Evolutionary conservation across 1,140 invertebrate genomes (phyloP).

Genomic region (Papilio helenus): DNA sequence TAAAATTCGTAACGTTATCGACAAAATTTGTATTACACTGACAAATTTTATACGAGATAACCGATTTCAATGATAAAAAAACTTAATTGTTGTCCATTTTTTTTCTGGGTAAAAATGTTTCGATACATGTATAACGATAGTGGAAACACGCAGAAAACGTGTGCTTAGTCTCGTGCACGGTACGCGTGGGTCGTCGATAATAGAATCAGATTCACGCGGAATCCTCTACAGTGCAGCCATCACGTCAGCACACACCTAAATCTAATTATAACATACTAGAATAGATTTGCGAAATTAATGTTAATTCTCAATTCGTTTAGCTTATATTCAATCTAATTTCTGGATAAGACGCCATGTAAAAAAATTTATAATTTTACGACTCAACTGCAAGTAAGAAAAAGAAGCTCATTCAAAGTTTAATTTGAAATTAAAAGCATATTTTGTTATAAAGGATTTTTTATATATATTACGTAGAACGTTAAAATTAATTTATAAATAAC

Average conservation of each 20-base stretch:
- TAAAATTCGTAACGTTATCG: too few relatives aligned
- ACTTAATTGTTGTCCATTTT: too few relatives aligned
- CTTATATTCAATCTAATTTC: not conserved
- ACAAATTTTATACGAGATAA: too few relatives aligned
- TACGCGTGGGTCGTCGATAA: constrained; percentile 21
- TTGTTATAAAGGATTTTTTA: too few relatives aligned
- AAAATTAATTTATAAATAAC: too few relatives aligned
- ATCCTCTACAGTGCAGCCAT: constrained; percentile 29
- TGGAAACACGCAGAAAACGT: not conserved
- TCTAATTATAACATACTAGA: constrained; percentile 30
- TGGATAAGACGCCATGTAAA: too few relatives aligned
- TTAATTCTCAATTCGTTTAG: not conserved
- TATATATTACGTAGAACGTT: too few relatives aligned
- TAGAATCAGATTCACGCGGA: constrained; percentile 31
- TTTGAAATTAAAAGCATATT: too few relatives aligned
- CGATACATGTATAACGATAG: not conserved
- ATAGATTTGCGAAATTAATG: constrained; percentile 5
- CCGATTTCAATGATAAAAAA: too few relatives aligned
- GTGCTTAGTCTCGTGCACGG: not conserved
- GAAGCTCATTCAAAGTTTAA: not conserved
- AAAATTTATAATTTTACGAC: not conserved
- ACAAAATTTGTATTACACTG: too few relatives aligned
- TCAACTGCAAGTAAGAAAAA: not conserved
- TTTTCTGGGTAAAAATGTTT: not conserved
- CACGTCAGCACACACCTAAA: constrained; percentile 32